phyloP scores from a whole-genome alignment of 2,797 vertebrate species.

The Miichthys miiuy region DNA sequence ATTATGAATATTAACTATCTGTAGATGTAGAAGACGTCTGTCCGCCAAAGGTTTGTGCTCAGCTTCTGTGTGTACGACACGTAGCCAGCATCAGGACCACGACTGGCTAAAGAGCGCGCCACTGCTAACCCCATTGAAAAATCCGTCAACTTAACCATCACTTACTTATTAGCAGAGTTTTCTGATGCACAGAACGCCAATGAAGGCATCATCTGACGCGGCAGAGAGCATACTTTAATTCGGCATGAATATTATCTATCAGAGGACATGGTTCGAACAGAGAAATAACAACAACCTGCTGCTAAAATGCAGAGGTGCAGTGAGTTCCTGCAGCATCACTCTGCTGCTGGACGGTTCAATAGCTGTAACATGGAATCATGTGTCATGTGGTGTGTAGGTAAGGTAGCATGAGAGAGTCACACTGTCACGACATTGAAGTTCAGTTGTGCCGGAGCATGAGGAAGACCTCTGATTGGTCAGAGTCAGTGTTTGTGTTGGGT shows the following conservation, averaged over 20 bases:
- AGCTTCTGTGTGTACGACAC: neutral
- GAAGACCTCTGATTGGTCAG: too few relatives aligned
- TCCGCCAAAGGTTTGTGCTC: neutral
- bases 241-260: neutral
- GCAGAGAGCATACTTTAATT: neutral
- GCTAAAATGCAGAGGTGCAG: neutral
- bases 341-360: neutral
- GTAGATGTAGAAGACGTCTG: too few relatives aligned
- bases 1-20: rapidly evolving
- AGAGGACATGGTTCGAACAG: rapidly evolving
- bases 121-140: neutral
- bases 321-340: neutral
- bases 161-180: rapidly evolving
- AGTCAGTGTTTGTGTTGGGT: too few relatives aligned
- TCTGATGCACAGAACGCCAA: rapidly evolving
- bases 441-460: too few relatives aligned
- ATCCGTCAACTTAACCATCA: neutral
- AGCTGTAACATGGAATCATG: neutral
- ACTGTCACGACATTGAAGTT: too few relatives aligned
- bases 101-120: neutral
- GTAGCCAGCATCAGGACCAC: neutral
- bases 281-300: neutral
- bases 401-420: too few relatives aligned
- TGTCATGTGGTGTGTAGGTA: neutral
- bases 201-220: rapidly evolving